A percentile compares a stretch with the other conserved stretches of the same genome.
Conservation (phyloP, 2,113 vertebrate genomes). For the Urocolius indicus region DNA sequence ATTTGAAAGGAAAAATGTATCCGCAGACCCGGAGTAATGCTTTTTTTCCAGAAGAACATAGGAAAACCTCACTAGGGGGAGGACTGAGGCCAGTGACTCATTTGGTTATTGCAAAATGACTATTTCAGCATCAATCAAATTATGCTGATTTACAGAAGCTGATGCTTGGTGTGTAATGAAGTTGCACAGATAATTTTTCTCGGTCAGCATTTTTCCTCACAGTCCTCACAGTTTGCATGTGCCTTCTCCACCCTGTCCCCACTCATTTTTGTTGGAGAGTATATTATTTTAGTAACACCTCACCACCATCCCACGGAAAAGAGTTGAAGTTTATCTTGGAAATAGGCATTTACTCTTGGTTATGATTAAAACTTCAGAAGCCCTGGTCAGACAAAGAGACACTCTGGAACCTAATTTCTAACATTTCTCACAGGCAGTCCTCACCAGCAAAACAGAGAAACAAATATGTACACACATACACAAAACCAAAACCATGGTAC, state of each 20-base stretch:
- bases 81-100: background rate
- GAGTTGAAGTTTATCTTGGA: background rate
- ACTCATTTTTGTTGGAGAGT: background rate
- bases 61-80: background rate
- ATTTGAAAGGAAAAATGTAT: background rate
- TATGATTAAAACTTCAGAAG: background rate
- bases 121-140: background rate
- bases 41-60: background rate
- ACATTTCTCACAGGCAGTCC: background rate
- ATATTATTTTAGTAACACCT: background rate
- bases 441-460: background rate
- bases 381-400: background rate
- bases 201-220: background rate
- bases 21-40: background rate
- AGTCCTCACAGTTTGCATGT: background rate
- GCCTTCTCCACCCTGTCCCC: background rate
- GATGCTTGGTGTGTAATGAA: background rate
- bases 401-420: background rate
- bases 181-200: background rate
- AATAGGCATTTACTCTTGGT: background rate
- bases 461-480: background rate
- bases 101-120: background rate
- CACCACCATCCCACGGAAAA: background rate
- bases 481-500: background rate
- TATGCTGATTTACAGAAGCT: background rate